Evolutionary conservation across 2,113 vertebrate species (phyloP).

Genomic region (Mastomys natalensis): DNA sequence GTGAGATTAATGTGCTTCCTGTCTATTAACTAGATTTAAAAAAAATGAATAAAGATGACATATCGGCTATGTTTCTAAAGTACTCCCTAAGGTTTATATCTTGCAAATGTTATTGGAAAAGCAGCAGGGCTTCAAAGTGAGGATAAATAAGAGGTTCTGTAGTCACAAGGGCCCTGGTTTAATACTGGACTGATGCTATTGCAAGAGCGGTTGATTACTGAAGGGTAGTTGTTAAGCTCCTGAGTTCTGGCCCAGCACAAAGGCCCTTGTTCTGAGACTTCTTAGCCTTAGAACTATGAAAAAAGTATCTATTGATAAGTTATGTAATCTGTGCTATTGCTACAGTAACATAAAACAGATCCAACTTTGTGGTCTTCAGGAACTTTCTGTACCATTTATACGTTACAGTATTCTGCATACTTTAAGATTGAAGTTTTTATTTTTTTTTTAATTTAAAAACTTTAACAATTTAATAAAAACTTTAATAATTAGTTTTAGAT

Average conservation of each 20-base stretch:
- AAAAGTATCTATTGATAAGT: not conserved
- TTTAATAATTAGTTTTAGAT: not conserved
- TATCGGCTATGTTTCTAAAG: not conserved
- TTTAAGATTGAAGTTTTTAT: not conserved
- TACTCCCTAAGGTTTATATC: not conserved
- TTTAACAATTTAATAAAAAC: too few relatives aligned
- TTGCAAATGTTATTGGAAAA: not conserved
- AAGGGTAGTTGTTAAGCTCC: not conserved
- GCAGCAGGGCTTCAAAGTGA: not conserved
- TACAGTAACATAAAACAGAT: not conserved
- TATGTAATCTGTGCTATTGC: not conserved
- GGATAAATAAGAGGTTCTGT: too few relatives aligned
- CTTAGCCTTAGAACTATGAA: not conserved
- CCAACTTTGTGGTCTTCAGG: not conserved
- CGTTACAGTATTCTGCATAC: not conserved
- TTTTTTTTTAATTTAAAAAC: too few relatives aligned
- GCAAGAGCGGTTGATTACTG: not conserved
- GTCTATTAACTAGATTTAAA: conserved; percentile 16
- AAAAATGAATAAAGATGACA: not conserved
- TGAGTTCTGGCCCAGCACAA: not conserved
- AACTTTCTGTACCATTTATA: conserved; percentile 15
- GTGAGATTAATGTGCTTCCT: not conserved
- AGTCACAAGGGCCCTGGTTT: not conserved
- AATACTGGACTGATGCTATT: not conserved
- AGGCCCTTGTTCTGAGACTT: not conserved